Percentiles rank a stretch among this genome's conserved stretches.
These are phyloP conservation scores for Lerista edwardsae DNA, from an alignment of 2,797 vertebrate genomes.

Conservation along the genomic window DNA sequence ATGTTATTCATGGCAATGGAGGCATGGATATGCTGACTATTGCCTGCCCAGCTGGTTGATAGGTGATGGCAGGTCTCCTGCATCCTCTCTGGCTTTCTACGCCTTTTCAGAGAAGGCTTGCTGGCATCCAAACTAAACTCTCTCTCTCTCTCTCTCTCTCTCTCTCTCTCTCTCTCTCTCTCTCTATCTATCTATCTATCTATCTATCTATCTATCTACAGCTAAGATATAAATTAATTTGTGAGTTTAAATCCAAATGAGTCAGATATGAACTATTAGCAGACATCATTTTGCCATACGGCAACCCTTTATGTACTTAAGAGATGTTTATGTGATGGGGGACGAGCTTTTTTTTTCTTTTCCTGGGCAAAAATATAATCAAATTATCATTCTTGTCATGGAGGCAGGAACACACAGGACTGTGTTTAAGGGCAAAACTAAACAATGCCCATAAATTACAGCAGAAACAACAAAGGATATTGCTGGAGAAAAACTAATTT, in stretches of 20 bases:
- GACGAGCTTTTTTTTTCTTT: constrained; percentile 51
- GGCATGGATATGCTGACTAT: no score
- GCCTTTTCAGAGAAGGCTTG: no score
- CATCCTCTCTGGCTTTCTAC: no score
- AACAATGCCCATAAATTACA: constrained; percentile 59
- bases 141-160: background rate
- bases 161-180: no score
- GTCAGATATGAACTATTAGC: background rate
- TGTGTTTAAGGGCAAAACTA: constrained; percentile 55
- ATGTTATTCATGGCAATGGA: no score
- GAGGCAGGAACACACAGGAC: constrained; percentile 37
- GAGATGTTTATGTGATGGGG: constrained; percentile 52
- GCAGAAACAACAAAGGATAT: constrained; percentile 53
- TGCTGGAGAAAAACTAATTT: constrained; percentile 71
- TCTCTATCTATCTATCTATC: background rate
- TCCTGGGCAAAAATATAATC: constrained; percentile 38
- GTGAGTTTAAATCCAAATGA: background rate
- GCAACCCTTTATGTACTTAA: background rate
- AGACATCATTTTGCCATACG: background rate
- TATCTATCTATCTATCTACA: no score
- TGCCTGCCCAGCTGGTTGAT: no score
- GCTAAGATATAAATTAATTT: background rate
- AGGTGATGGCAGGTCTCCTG: no score
- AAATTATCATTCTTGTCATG: constrained; percentile 49
- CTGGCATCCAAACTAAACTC: background rate